Base-by-base conservation (phyloP, 2,888 invertebrate species). In the Sphecodes monilicornis region DNA sequence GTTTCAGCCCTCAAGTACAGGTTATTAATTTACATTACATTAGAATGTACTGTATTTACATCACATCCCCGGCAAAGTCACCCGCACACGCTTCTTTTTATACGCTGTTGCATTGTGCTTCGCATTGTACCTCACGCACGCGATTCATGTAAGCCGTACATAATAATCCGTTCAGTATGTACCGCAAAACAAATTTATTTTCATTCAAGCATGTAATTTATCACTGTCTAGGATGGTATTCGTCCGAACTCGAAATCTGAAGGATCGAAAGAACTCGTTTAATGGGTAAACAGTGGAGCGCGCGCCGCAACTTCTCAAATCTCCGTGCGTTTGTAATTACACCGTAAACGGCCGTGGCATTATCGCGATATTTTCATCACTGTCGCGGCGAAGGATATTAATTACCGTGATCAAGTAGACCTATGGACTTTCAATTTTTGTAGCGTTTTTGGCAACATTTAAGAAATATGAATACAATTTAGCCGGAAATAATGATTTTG, bases 321-420 rank as follows among this genome's bases (percentile, higher is more conserved):
- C 66, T 36, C 36, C 36, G 66, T n/a, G 66, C n/a, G 66, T 36
- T 66, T 60, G 26, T 57, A 29, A 74, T 74, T 60, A 41, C 57
- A 29, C 60, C 73, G 57, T 57, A 60, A 75, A 43, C 64, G 64
- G 75, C 2, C 36, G 50, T 3, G 41, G 29, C 18, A 50, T 39
- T 64, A 64, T 50, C 71, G 41, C 13, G 66, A 71, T 36, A 43
- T 69, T 41, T 60, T 81, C 72, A 32, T 39, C 16, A 43, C 46
- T 50, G 43, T 36, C 41, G 18, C 5, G 43, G 5, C 11, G 66
- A 1, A 26, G 60, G 13, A 70, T 84, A 84, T 84, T 82, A 84
- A 84, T 82, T 84, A 72, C 41, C 76, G 43, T 22, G 76, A 81
- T 69, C 50, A 1, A 22, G 1, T 50, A 22, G 22, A 8, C 22